Percentiles rank a stretch among this genome's conserved stretches.
Evolutionary conservation across 2,888 invertebrate species (phyloP).

Genomic region (Eilema griseolum): DNA sequence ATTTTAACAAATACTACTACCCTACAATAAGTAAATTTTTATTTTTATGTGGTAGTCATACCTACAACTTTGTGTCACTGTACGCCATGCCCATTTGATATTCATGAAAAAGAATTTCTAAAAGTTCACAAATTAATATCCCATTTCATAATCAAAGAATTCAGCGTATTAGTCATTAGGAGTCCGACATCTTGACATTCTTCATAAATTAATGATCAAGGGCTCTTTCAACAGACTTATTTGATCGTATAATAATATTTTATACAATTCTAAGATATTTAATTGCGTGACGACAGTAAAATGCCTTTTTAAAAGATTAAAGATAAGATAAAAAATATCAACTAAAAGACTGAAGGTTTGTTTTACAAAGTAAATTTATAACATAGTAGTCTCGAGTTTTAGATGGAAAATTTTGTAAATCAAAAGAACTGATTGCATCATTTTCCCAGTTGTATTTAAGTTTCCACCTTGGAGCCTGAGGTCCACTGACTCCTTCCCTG

Average conservation of each 20-base stretch:
- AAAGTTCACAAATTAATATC: background rate
- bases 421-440: background rate
- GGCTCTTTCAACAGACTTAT: background rate
- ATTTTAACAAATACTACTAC: too few species aligned
- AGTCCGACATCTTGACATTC: background rate
- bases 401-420: background rate
- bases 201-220: slow-evolving; percentile 7
- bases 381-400: background rate
- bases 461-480: too few species aligned
- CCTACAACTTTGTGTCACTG: background rate
- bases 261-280: slow-evolving; percentile 2
- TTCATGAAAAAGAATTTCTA: background rate
- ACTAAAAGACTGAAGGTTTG: background rate
- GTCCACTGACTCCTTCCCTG: too few species aligned
- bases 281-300: slow-evolving; percentile 3
- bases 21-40: too few species aligned
- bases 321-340: background rate
- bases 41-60: background rate
- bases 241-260: background rate
- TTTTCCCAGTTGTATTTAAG: background rate
- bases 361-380: background rate
- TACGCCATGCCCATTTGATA: background rate
- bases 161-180: background rate
- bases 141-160: background rate
- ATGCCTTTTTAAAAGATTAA: background rate